Conservation (phyloP, 2,797 vertebrate genomes). For the Macropus fuliginosus region DNA sequence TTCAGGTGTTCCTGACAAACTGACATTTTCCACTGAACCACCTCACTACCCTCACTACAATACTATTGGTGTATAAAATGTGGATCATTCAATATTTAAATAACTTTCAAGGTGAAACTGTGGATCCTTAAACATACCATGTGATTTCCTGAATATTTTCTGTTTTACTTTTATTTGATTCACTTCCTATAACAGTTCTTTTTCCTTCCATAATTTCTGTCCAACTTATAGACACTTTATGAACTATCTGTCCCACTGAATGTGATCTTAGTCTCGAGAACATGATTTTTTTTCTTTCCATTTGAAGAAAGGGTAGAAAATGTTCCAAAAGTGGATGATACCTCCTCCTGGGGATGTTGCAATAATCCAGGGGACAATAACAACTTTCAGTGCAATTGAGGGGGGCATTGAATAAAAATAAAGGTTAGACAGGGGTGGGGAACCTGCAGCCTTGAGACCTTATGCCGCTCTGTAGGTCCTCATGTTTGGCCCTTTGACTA, state of each 20-base stretch:
- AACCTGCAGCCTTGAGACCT: too few species aligned
- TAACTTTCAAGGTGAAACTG: background rate
- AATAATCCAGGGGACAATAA: too few species aligned
- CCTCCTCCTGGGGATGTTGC: too few species aligned
- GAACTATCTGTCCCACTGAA: too few species aligned
- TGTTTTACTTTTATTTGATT: background rate
- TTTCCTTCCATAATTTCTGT: background rate
- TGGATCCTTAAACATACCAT: fast-evolving
- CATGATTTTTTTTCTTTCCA: background rate
- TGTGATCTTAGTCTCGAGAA: too few species aligned
- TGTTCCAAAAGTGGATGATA: too few species aligned
- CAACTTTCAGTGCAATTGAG: too few species aligned
- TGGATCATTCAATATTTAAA: background rate
- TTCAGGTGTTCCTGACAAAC: background rate
- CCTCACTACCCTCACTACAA: background rate
- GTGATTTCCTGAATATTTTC: background rate
- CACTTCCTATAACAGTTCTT: background rate
- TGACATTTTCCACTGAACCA: background rate
- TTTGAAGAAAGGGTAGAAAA: too few species aligned
- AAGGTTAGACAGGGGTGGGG: too few species aligned
- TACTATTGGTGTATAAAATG: background rate
- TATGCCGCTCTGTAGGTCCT: too few species aligned
- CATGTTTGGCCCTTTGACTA: too few species aligned
- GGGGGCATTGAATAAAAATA: too few species aligned
- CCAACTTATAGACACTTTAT: background rate